Percentiles rank a stretch among this genome's conserved stretches.
Evolutionary conservation across 2,113 vertebrate genomes (phyloP).

Genomic region (Clinocottus analis): DNA sequence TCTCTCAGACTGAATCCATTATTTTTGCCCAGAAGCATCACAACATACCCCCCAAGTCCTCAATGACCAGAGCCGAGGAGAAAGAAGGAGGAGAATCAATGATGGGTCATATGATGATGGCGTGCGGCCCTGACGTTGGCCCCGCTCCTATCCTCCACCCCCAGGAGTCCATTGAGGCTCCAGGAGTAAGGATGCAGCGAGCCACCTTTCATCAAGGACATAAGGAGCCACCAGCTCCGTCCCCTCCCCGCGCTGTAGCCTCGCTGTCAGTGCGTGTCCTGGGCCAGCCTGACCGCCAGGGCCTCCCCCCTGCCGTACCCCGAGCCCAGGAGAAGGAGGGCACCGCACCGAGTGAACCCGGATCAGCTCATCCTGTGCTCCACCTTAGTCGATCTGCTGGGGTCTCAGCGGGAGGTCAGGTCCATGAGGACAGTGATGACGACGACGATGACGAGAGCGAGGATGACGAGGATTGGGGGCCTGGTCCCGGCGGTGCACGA

Average conservation of each 20-base stretch:
- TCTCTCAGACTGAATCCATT: neutral
- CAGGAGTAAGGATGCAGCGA: constrained; percentile 74
- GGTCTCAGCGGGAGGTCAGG: constrained; percentile 35
- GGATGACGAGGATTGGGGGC: constrained; percentile 82
- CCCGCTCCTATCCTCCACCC: constrained; percentile 39
- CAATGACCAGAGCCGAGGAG: constrained; percentile 52
- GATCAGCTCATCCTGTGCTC: constrained; percentile 71
- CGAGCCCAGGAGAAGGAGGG: constrained; percentile 79
- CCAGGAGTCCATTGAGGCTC: constrained; percentile 69
- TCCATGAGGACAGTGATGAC: constrained; percentile 75
- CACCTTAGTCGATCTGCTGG: constrained; percentile 78
- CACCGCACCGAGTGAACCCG: constrained; percentile 65
- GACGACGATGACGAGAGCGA: constrained; percentile 78
- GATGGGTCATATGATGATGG: constrained; percentile 41
- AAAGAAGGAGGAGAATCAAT: constrained; percentile 46
- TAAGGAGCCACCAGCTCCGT: constrained; percentile 77
- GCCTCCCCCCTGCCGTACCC: constrained; percentile 68
- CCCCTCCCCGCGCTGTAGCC: constrained; percentile 83
- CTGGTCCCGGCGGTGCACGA: constrained; percentile 45
- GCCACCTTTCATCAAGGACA: constrained; percentile 68
- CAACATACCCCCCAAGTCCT: constrained; percentile 46
- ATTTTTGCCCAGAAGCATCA: constrained; percentile 55
- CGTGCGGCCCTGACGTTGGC: constrained; percentile 44
- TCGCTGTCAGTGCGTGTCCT: constrained; percentile 84
- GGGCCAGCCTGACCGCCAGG: constrained; percentile 79